Percentiles rank a stretch among this genome's conserved stretches.
phyloP scores from a whole-genome alignment of 2,888 invertebrate species.

The Tineola bisselliella region DNA sequence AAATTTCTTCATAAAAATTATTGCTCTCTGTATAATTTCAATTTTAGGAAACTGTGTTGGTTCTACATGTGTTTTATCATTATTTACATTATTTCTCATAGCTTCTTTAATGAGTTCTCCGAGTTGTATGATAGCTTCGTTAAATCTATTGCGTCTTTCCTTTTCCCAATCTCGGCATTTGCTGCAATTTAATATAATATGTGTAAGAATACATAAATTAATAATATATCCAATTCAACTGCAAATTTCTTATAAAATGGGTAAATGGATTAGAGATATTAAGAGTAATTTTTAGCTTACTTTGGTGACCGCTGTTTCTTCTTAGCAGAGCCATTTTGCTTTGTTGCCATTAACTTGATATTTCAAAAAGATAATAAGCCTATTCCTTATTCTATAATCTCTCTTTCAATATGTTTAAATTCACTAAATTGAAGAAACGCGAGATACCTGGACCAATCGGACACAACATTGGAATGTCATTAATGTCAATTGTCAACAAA shows the following conservation, averaged over 20 bases:
- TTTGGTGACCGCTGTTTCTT: neutral
- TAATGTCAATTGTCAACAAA: neutral
- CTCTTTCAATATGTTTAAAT: neutral
- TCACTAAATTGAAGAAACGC: neutral
- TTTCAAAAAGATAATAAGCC: neutral
- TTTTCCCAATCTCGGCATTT: slow-evolving; percentile 77
- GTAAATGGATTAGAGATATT: neutral
- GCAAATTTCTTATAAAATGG: neutral
- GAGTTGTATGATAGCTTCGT: slow-evolving; percentile 52
- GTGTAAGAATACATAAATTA: neutral
- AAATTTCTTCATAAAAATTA: slow-evolving; percentile 40
- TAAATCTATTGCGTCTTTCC: slow-evolving; percentile 73
- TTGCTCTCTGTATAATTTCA: slow-evolving; percentile 55
- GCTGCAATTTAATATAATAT: slow-evolving; percentile 35
- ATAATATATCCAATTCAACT: neutral
- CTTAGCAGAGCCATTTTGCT: neutral
- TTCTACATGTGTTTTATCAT: slow-evolving; percentile 30
- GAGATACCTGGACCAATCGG: neutral
- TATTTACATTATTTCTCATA: slow-evolving; percentile 29
- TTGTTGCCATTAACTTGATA: neutral
- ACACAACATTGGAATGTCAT: neutral
- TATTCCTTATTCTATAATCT: too few relatives aligned
- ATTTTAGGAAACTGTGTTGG: slow-evolving; percentile 48
- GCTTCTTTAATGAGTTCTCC: slow-evolving; percentile 46
- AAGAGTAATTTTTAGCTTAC: neutral